Percentiles rank a stretch among this genome's conserved stretches.
These are phyloP conservation scores for Mesocricetus auratus DNA, from an alignment of 2,113 vertebrate species.

Conservation along the genomic window DNA sequence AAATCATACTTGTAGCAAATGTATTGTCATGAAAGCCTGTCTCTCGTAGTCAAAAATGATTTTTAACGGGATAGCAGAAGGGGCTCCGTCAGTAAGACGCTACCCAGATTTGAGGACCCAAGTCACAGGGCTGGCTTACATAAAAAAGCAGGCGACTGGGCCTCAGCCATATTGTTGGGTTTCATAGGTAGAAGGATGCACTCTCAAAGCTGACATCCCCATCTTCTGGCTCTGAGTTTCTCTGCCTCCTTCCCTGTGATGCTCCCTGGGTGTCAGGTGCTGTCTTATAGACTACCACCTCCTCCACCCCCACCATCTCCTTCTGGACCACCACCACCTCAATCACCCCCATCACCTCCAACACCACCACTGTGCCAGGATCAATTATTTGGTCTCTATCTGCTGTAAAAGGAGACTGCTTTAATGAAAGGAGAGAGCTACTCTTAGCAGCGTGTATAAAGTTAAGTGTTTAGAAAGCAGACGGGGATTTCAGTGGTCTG, in stretches of 20 bases:
- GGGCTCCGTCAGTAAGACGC: not conserved
- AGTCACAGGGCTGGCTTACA: not conserved
- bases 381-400: not conserved
- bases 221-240: not conserved
- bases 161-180: not conserved
- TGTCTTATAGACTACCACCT: not conserved
- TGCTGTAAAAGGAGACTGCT: not conserved
- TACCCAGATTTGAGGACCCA: not conserved
- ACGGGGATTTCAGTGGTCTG: not conserved
- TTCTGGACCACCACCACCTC: too few species aligned
- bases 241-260: not conserved
- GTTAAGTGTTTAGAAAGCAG: not conserved
- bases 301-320: not conserved
- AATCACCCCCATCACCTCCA: too few species aligned
- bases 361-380: too few species aligned
- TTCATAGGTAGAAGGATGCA: not conserved
- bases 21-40: not conserved
- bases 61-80: not conserved
- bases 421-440: not conserved
- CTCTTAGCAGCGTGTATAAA: not conserved
- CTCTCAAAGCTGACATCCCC: not conserved
- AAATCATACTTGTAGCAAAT: not conserved
- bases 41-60: not conserved
- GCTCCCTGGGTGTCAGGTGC: not conserved
- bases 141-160: too few species aligned